Evolutionary conservation across 1,140 invertebrate genomes (phyloP).

Genomic region (Phocides pigmalion): DNA sequence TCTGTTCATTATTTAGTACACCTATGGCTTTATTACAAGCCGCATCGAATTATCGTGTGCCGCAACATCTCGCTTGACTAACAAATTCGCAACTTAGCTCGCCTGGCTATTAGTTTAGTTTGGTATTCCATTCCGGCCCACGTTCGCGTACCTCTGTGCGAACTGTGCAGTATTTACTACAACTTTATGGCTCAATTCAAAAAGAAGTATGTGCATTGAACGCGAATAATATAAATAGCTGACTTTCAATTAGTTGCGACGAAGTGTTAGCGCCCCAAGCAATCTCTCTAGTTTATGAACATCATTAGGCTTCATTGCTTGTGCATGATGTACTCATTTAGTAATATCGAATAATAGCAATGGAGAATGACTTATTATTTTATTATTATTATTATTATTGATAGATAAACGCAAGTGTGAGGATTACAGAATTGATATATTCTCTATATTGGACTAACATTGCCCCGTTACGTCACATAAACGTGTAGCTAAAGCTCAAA

Average conservation of each 20-base stretch:
- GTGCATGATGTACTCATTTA: conserved; percentile 22
- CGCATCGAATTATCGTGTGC: conserved; percentile 50
- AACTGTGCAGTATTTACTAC: conserved; percentile 39
- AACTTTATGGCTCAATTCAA: conserved; percentile 64
- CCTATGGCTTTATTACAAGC: conserved; percentile 45
- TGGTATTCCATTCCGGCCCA: conserved; percentile 42
- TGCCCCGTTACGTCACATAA: not conserved
- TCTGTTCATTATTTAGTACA: conserved; percentile 54
- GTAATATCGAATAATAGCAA: conserved; percentile 20
- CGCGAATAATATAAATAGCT: conserved; percentile 59
- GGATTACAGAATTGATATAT: not conserved
- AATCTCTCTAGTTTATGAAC: conserved; percentile 35
- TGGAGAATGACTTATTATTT: conserved; percentile 9
- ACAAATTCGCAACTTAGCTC: conserved; percentile 30
- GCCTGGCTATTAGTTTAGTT: conserved; percentile 37
- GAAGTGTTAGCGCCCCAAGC: conserved; percentile 39
- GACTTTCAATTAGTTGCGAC: conserved; percentile 67
- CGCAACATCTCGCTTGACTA: conserved; percentile 49
- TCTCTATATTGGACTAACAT: not conserved
- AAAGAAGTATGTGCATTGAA: conserved; percentile 57
- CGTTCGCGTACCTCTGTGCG: conserved; percentile 37
- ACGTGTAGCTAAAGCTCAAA: not conserved
- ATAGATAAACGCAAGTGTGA: not conserved
- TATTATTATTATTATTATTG: too few relatives aligned
- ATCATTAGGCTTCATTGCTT: conserved; percentile 34